Conservation (phyloP, 1,140 invertebrate species). For the Heliconius congener region DNA sequence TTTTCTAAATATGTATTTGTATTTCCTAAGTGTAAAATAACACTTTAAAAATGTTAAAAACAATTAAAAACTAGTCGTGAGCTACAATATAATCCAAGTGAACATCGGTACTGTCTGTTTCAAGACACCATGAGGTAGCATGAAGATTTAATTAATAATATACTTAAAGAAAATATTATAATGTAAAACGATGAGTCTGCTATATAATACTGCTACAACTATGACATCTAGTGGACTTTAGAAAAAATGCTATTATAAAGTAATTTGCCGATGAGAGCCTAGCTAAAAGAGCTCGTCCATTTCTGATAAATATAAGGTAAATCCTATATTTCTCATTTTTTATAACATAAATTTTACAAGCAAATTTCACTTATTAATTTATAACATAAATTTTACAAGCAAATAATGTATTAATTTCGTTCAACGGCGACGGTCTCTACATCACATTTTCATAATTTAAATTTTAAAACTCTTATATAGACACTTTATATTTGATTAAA, state of each 20-base stretch:
- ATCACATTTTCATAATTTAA: background rate
- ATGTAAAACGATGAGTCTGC: constrained; percentile 32
- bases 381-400: background rate
- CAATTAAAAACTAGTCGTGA: background rate
- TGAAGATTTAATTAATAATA: constrained; percentile 54
- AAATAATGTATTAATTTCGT: background rate
- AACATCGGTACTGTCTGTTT: constrained; percentile 41
- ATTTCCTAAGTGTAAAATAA: no score
- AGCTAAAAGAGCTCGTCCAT: background rate
- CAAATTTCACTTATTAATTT: no score
- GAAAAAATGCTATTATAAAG: background rate
- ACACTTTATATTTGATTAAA: background rate
- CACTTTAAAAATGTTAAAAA: no score
- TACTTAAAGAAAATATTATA: constrained; percentile 19
- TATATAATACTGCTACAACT: constrained; percentile 75
- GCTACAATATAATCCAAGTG: background rate
- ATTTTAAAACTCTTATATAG: background rate
- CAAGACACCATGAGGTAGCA: constrained; percentile 72
- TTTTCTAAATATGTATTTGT: no score
- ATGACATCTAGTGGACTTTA: constrained; percentile 38
- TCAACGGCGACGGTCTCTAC: constrained; percentile 7
- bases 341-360: background rate
- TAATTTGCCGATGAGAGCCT: constrained; percentile 49
- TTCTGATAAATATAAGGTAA: background rate
- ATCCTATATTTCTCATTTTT: background rate